Evolutionary conservation across 2,797 vertebrate genomes (phyloP).

Genomic region (Falco naumanni): DNA sequence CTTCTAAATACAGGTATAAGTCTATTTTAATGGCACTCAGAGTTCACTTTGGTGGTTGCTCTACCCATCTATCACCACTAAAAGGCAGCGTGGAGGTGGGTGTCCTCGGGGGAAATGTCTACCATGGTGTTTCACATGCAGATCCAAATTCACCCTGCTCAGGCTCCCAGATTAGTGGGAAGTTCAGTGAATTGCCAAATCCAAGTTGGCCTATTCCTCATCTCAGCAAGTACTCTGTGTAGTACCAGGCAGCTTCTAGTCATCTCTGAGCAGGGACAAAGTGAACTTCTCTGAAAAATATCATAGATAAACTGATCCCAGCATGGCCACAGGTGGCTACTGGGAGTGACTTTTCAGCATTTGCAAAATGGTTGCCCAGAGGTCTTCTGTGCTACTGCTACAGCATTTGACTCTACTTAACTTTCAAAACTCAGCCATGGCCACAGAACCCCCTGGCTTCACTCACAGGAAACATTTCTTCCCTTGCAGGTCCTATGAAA

Average conservation of each 20-base stretch:
- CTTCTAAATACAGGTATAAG: not conserved
- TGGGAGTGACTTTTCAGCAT: not conserved
- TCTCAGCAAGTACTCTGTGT: not conserved
- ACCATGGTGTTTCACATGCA: not conserved
- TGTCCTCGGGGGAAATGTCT: not conserved
- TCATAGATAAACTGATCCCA: not conserved
- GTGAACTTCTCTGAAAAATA: not conserved
- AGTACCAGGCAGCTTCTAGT: not conserved
- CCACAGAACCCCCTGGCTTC: not conserved
- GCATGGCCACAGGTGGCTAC: not conserved
- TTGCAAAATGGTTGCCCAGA: not conserved
- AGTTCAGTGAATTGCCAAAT: not conserved
- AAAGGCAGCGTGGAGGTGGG: fast-evolving
- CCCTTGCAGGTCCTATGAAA: not conserved
- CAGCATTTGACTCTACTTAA: not conserved
- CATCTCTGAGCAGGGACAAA: not conserved
- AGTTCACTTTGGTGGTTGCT: not conserved
- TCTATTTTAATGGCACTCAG: not conserved
- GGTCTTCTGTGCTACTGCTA: not conserved
- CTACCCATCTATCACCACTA: not conserved
- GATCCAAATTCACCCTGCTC: not conserved
- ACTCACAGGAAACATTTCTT: not conserved
- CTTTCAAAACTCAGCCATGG: not conserved
- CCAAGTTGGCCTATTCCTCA: not conserved
- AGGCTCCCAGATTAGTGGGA: not conserved